Percentiles rank a stretch among this genome's conserved stretches.
Conservation (phyloP, 2,797 vertebrate genomes). For the Anguilla megastoma region DNA sequence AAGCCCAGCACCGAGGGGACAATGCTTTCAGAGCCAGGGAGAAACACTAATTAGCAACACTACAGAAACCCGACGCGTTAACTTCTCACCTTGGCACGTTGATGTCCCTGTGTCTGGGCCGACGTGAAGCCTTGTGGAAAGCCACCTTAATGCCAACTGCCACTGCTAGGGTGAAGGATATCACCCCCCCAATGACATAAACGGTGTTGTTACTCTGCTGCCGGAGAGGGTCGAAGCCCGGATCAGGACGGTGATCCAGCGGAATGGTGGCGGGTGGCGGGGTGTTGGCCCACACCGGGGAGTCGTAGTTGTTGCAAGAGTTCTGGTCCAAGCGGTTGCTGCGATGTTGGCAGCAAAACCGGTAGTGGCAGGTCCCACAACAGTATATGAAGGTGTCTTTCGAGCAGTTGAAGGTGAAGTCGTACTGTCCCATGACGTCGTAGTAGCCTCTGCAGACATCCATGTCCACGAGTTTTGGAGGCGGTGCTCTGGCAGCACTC, state of each 20-base stretch:
- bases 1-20: not conserved
- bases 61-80: not conserved
- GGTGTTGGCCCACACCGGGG: constrained; percentile 86
- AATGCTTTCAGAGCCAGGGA: not conserved
- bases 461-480: constrained; percentile 64
- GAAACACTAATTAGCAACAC: not conserved
- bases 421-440: constrained; percentile 92
- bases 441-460: constrained; percentile 88
- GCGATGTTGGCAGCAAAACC: constrained; percentile 90
- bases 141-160: constrained; percentile 87
- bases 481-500: constrained; percentile 63
- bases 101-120: constrained; percentile 84
- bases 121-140: constrained; percentile 89
- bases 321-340: constrained; percentile 82
- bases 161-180: constrained; percentile 87
- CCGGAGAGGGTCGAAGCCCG: constrained; percentile 74
- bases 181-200: constrained; percentile 88
- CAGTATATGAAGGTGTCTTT: constrained; percentile 86
- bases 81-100: constrained; percentile 84
- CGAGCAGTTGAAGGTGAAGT: constrained; percentile 89
- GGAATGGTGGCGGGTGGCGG: constrained; percentile 70
- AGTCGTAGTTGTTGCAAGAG: constrained; percentile 82
- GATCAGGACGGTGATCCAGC: constrained; percentile 62
- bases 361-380: constrained; percentile 90
- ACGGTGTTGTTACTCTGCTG: constrained; percentile 84